These are phyloP conservation scores for Epistrophella euchroma DNA, from an alignment of 2,888 invertebrate species.

Conservation along the genomic window DNA sequence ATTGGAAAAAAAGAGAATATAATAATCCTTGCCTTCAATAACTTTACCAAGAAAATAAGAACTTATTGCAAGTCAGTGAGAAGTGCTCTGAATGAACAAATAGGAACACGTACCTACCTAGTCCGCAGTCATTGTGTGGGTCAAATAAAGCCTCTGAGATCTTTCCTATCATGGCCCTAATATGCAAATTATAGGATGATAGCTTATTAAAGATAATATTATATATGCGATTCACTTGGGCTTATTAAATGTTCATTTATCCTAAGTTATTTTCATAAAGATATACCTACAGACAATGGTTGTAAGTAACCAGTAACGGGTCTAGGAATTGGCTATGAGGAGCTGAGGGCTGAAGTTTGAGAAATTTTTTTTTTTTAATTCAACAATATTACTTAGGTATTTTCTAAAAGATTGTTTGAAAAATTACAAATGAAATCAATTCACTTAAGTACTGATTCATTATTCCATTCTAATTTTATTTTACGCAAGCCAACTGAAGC, in stretches of 20 bases:
- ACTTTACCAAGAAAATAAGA: constrained; percentile 14
- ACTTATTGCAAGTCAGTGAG: constrained; percentile 36
- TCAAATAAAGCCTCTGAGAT: not conserved
- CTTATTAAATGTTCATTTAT: constrained; percentile 8
- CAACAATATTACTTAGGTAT: too few relatives aligned
- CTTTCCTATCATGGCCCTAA: not conserved
- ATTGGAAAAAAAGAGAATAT: constrained; percentile 9
- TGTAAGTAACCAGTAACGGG: too few relatives aligned
- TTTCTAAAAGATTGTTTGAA: too few relatives aligned
- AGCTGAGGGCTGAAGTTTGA: too few relatives aligned
- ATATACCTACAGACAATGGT: too few relatives aligned
- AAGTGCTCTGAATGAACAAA: constrained; percentile 12
- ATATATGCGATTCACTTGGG: not conserved
- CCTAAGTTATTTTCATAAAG: not conserved
- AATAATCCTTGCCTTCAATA: constrained; percentile 35
- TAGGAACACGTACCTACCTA: not conserved
- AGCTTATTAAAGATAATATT: constrained; percentile 16
- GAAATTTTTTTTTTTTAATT: too few relatives aligned
- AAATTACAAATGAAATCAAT: too few relatives aligned
- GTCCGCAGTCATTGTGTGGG: not conserved
- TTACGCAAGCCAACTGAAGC: too few relatives aligned
- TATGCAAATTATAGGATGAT: constrained; percentile 11
- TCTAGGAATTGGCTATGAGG: too few relatives aligned
- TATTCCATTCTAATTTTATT: too few relatives aligned
- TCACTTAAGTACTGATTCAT: too few relatives aligned